phyloP scores from a whole-genome alignment of 2,888 invertebrate genomes.

The Dioctria linearis region DNA sequence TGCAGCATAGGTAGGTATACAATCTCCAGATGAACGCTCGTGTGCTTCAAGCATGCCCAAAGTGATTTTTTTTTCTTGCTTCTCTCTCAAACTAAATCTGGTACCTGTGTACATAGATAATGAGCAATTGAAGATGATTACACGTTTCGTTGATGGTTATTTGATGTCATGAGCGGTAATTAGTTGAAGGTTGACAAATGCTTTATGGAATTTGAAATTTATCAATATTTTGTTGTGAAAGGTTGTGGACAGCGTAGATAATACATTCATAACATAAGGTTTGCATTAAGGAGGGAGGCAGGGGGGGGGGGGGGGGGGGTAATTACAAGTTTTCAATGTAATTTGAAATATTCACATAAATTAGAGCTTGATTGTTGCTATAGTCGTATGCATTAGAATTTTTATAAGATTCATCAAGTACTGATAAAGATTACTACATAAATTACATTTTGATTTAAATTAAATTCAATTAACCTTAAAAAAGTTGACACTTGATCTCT shows the following conservation, averaged over 20 bases:
- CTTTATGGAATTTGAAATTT: constrained; percentile 24
- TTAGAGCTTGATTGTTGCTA: no score
- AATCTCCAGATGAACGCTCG: no score
- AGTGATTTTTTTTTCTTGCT: no score
- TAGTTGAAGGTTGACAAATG: constrained; percentile 29
- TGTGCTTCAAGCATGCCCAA: no score
- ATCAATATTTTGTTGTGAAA: constrained; percentile 16
- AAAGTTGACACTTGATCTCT: no score
- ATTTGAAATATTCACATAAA: constrained; percentile 7
- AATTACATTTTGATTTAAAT: no score
- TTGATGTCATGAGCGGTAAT: constrained; percentile 3
- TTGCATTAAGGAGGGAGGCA: neutral
- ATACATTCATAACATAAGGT: neutral
- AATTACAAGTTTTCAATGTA: neutral
- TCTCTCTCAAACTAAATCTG: neutral
- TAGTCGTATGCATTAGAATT: no score
- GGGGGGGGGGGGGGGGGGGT: neutral
- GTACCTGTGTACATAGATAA: neutral
- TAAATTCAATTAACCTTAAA: no score
- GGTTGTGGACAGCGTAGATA: neutral
- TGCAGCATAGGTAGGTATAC: no score
- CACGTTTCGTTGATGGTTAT: constrained; percentile 29
- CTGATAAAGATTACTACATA: no score
- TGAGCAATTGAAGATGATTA: constrained; percentile 38
- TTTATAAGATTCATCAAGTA: no score